A percentile compares a stretch with the other conserved stretches of the same genome.
phyloP scores from a whole-genome alignment of 2,888 invertebrate species.

The Ommatoiulus sabulosus region DNA sequence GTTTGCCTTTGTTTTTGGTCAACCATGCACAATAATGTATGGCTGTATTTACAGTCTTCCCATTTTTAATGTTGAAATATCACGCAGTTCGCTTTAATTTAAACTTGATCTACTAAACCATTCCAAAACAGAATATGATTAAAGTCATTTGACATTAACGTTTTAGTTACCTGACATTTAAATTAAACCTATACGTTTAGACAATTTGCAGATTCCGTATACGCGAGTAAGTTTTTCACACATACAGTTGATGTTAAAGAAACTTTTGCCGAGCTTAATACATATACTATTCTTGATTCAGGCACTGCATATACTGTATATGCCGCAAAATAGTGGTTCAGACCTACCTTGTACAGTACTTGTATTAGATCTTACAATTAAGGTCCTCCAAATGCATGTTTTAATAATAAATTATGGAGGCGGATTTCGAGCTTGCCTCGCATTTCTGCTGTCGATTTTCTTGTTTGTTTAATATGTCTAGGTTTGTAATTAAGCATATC shows the following conservation, averaged over 20 bases:
- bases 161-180: background rate
- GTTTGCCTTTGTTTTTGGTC: background rate
- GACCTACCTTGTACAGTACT: background rate
- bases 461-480: constrained; percentile 32
- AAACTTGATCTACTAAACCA: background rate
- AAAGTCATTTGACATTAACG: background rate
- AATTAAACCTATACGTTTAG: background rate
- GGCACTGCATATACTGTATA: too few species aligned
- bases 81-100: background rate
- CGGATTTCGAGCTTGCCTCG: background rate
- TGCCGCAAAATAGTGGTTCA: background rate
- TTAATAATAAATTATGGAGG: background rate
- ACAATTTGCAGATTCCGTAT: background rate
- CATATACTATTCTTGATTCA: background rate
- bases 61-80: background rate
- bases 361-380: background rate
- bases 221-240: background rate
- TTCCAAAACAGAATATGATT: background rate
- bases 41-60: background rate
- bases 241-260: background rate
- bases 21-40: background rate
- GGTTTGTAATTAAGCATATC: constrained; percentile 17
- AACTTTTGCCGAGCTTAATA: background rate
- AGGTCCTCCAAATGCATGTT: background rate
- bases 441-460: background rate